Conservation (phyloP, 2,888 invertebrate genomes). For the Colletes collaris region DNA sequence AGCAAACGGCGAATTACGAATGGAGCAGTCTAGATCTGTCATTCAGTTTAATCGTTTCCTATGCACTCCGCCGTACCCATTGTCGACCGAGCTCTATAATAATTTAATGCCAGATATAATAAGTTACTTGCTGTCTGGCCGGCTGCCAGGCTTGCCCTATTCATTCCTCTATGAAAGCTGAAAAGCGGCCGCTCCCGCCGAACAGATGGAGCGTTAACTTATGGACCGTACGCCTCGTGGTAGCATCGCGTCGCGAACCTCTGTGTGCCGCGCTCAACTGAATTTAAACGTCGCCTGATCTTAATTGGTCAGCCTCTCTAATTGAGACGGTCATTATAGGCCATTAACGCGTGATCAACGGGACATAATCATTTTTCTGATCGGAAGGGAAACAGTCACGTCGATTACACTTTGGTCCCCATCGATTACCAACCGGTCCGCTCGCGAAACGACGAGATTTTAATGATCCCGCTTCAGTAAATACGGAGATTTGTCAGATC, state of each 20-base stretch:
- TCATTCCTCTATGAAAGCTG: conserved; percentile 81
- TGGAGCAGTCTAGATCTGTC: conserved; percentile 75
- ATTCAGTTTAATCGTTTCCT: conserved; percentile 82
- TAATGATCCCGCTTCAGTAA: too few species aligned
- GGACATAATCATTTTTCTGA: conserved; percentile 38
- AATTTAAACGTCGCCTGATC: conserved; percentile 74
- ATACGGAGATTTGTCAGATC: too few species aligned
- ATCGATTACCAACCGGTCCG: too few species aligned
- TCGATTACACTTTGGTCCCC: conserved; percentile 1
- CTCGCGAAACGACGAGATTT: background rate
- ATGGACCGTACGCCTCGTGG: conserved; percentile 74
- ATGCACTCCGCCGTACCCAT: conserved; percentile 82
- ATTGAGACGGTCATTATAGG: conserved; percentile 76
- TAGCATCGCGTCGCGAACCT: conserved; percentile 32
- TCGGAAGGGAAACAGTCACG: conserved; percentile 32
- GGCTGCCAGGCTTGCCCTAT: conserved; percentile 80
- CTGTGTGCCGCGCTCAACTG: conserved; percentile 51
- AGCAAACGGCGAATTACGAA: conserved; percentile 61
- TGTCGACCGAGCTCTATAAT: conserved; percentile 81
- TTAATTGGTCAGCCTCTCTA: conserved; percentile 78
- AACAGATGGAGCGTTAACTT: conserved; percentile 79
- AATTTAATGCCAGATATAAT: conserved; percentile 83
- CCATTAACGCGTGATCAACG: conserved; percentile 57
- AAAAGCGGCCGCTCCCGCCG: conserved; percentile 74
- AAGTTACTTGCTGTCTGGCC: conserved; percentile 83